A percentile compares a stretch with the other conserved stretches of the same genome.
Evolutionary conservation across 2,797 vertebrate genomes (phyloP).

Genomic region (Siniperca undulata): DNA sequence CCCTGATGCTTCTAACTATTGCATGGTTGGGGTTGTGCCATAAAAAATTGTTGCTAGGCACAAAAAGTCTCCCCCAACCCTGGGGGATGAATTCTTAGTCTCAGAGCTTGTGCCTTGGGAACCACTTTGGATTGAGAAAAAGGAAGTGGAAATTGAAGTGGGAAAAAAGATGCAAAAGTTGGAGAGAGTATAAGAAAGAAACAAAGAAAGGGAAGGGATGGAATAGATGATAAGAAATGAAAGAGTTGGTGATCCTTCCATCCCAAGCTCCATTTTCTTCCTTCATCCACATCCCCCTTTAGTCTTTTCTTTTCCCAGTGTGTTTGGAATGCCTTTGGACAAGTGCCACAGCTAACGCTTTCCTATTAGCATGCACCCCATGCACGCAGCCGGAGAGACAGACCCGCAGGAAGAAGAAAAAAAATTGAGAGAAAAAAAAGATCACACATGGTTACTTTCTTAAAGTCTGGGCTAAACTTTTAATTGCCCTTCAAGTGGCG

Average conservation of each 20-base stretch:
- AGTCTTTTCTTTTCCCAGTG: conserved; percentile 56
- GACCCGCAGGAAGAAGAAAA: conserved; percentile 54
- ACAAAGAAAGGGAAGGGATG: conserved; percentile 20
- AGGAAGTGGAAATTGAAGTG: conserved; percentile 40
- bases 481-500: conserved; percentile 87
- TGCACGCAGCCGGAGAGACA: conserved; percentile 61
- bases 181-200: conserved; percentile 28
- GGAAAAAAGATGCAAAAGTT: conserved; percentile 30
- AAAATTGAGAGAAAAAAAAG: conserved; percentile 50
- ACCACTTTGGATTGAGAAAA: conserved; percentile 53
- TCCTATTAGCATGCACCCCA: conserved; percentile 76
- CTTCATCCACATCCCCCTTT: conserved; percentile 49
- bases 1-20: conserved; percentile 40
- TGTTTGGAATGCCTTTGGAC: conserved; percentile 72
- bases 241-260: conserved; percentile 44
- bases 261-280: conserved; percentile 38
- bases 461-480: conserved; percentile 86
- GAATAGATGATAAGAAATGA: conserved; percentile 43
- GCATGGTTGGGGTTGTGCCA: conserved; percentile 48
- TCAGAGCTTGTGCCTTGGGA: conserved; percentile 55
- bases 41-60: conserved; percentile 61
- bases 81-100: conserved; percentile 25
- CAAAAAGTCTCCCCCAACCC: conserved; percentile 13
- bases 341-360: conserved; percentile 62
- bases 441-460: conserved; percentile 81